These are phyloP conservation scores for Lysandra bellargus DNA, from an alignment of 2,888 invertebrate genomes.

Conservation along the genomic window DNA sequence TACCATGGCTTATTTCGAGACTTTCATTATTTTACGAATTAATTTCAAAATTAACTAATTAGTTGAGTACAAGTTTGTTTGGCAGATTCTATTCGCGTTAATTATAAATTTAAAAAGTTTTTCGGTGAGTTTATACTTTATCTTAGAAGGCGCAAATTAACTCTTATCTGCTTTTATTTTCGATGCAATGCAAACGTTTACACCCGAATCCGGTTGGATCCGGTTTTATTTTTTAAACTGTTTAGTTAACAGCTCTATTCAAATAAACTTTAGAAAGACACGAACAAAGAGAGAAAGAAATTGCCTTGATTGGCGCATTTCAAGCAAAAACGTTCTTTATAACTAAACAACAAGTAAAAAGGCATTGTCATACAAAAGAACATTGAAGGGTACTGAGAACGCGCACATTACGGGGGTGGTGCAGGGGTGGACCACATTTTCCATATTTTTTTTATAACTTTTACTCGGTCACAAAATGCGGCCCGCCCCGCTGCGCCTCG, in stretches of 20 bases:
- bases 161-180: slow-evolving; percentile 6
- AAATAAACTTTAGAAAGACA: neutral
- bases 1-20: slow-evolving; percentile 11
- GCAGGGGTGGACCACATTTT: too few species aligned
- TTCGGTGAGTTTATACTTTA: neutral
- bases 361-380: too few species aligned
- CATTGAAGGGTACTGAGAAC: too few species aligned
- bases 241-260: neutral
- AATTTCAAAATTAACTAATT: slow-evolving; percentile 2
- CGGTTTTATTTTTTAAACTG: neutral
- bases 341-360: too few species aligned
- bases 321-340: too few species aligned
- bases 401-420: too few species aligned
- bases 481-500: neutral
- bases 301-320: too few species aligned
- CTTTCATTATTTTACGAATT: slow-evolving; percentile 8
- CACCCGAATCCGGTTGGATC: neutral
- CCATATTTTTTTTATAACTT: too few species aligned
- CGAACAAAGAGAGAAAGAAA: too few species aligned
- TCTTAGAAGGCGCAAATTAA: neutral
- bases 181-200: neutral
- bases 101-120: slow-evolving; percentile 11
- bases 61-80: neutral
- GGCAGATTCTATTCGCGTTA: neutral
- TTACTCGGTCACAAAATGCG: neutral